Evolutionary conservation across 2,888 invertebrate genomes (phyloP), one percentile per base, ranked within the genome.

Genomic region (Halictus ligatus): DNA sequence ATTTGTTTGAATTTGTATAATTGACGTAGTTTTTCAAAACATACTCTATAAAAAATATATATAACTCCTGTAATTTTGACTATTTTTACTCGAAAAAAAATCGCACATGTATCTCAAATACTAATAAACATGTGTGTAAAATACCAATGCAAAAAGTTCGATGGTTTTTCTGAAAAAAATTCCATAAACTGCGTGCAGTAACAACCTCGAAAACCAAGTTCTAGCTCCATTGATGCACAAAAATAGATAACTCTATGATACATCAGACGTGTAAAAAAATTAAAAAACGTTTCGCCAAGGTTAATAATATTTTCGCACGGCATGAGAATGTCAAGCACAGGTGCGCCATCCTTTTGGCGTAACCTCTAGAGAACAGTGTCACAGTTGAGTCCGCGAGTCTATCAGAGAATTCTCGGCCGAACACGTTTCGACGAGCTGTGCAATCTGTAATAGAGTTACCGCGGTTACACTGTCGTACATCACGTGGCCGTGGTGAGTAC

Each of bases 381-480:
- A 12, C 58, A 12, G n/a, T 5, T 64, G 29, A 18, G 18, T 64
- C 64, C 15, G 18, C 29, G 25, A 35, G 18, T 18, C 18, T 18
- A 29, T 18, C 15, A 35, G 64, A 29, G 8, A 64, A 64, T 18
- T 64, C 64, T 18, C 64, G 2, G 64, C 7, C n/a, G 71, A n/a
- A 7, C 71, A n/a, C 40, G 71, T 43, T 40, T n/a, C 71, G 12
- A 18, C 71, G 21, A n/a, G 1, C 58, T 12, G 35, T 35, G 71
- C n/a, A 43, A 21, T 71, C n/a, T 43, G 71, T 43, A 71, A 71
- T 71, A 71, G 71, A 71, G 71, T 71, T 71, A 71, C 40, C 43
- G 71, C 43, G 12, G n/a, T n/a, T 43, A 43, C 43, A 40, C 40
- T 43, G 40, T 54, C 74, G 50, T 74, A 50, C 21, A 35, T 74